Percentiles rank a stretch among this genome's conserved stretches.
These are phyloP conservation scores for Esox lucius DNA, from an alignment of 2,797 vertebrate genomes.

Conservation along the genomic window DNA sequence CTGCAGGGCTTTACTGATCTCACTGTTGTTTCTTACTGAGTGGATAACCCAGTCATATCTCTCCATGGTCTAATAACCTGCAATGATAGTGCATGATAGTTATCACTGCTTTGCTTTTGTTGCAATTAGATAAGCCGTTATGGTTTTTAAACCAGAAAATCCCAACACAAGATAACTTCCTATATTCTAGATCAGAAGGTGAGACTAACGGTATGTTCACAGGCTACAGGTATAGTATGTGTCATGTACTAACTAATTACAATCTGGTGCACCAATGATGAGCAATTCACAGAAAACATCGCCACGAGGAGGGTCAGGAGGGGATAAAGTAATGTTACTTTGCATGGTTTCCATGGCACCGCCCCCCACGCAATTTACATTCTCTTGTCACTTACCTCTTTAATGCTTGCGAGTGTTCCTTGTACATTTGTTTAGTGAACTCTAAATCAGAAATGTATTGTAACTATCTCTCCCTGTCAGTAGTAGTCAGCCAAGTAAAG, in stretches of 20 bases:
- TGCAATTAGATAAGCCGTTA: slow-evolving; percentile 7
- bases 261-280: not conserved
- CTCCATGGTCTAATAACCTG: slow-evolving; percentile 2
- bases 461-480: not conserved
- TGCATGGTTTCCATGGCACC: slow-evolving; percentile 28
- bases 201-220: not conserved
- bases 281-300: not conserved
- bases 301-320: not conserved
- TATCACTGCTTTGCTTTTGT: slow-evolving; percentile 40
- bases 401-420: slow-evolving; percentile 12
- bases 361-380: not conserved
- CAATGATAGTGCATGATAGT: slow-evolving; percentile 29
- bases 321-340: not conserved
- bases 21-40: slow-evolving; percentile 48
- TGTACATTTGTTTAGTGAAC: not conserved
- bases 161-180: slow-evolving; percentile 24
- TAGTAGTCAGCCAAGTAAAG: not conserved
- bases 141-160: slow-evolving; percentile 8
- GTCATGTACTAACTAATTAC: not conserved
- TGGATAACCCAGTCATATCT: slow-evolving; percentile 27
- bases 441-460: not conserved
- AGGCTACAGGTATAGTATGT: not conserved
- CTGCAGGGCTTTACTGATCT: slow-evolving; percentile 18
- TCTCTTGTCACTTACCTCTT: slow-evolving; percentile 5
- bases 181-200: slow-evolving; percentile 25